Base-by-base conservation (phyloP, 2,797 vertebrate genomes). In the Ficedula albicollis region DNA sequence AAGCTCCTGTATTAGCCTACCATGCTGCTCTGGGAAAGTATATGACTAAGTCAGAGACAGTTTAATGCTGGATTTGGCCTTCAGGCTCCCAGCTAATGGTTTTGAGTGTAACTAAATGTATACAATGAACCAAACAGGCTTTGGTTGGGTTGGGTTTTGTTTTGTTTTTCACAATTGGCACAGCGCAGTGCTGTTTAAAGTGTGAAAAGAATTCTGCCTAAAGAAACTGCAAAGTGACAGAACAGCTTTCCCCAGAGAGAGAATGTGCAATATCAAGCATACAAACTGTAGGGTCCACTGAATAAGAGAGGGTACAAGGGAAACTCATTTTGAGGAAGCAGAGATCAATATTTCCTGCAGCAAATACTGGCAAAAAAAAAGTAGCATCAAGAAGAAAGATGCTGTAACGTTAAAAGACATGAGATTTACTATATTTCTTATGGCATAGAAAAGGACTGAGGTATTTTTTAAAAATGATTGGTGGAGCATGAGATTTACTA, bases 291-390 rank as follows among this genome's bases (percentile, higher is more conserved):
- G 70, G 68, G 81, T 90, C 70, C 70, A 20, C 59, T 52, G 81
- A 89, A 79, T 89, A 92, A 84, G 69, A 84, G 88, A 88, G 54
- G 10, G 34, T 90, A 94, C 88, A 92, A 88, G 92, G 54, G 96
- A 95, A 97, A 91, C 43, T 90, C 82, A 96, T 96, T 96, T 94
- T 91, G 75, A 63, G 92, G 87, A 60, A 82, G n/a, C 49, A 68
- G 60, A 76, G 84, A 96, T 97, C 93, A 87, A 94, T 97, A 96
- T 80, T 93, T 93, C 48, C 59, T 74, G 29, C 75, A 89, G 60
- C 51, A 92, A 87, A 79, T 55, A 16, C 79, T 74, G 63, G 14
- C 49, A 70, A 34, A 86, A 68, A 67, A 66, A 83, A 72, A 84
- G 51, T 56, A 84, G 5, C 69, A 90, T 81, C 67, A 55, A 74